A percentile compares a stretch with the other conserved stretches of the same genome.
These are phyloP conservation scores for Pandemis cinnamomeana DNA, from an alignment of 2,888 invertebrate genomes.

Conservation along the genomic window DNA sequence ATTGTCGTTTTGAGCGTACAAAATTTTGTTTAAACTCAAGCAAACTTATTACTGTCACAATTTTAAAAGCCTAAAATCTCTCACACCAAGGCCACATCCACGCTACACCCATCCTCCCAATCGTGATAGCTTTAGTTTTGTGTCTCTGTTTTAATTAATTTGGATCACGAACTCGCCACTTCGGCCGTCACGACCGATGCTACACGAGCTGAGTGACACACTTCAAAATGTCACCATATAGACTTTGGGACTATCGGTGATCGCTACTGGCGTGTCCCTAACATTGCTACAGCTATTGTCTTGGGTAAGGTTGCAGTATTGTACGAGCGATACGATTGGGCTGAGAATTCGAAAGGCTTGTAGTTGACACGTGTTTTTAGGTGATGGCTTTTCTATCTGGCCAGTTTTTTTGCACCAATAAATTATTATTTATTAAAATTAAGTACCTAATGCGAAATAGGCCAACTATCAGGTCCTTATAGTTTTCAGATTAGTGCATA, in stretches of 20 bases:
- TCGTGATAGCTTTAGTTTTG: constrained; percentile 82
- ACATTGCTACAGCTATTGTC: constrained; percentile 54
- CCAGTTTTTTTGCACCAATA: too few relatives aligned
- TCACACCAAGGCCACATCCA: constrained; percentile 60
- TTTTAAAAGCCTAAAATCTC: background rate
- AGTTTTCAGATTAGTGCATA: too few relatives aligned
- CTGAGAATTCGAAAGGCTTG: background rate
- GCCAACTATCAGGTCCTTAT: too few relatives aligned
- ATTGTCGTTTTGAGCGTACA: background rate
- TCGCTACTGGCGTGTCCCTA: constrained; percentile 59
- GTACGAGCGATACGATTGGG: constrained; percentile 6
- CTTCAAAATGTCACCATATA: constrained; percentile 83
- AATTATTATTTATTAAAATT: too few relatives aligned
- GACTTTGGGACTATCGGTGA: constrained; percentile 69
- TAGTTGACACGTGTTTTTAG: background rate
- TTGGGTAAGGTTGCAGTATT: constrained; percentile 47
- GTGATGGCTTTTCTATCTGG: background rate
- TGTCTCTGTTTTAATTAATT: constrained; percentile 84
- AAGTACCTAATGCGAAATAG: too few relatives aligned
- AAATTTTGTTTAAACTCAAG: background rate
- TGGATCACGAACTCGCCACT: constrained; percentile 84
- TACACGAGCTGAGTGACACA: constrained; percentile 77
- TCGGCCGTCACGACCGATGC: constrained; percentile 79
- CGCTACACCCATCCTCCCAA: constrained; percentile 64
- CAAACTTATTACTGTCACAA: background rate